Evolutionary conservation across 1,140 invertebrate genomes (phyloP).

Genomic region (Thaumetopoea pityocampa): DNA sequence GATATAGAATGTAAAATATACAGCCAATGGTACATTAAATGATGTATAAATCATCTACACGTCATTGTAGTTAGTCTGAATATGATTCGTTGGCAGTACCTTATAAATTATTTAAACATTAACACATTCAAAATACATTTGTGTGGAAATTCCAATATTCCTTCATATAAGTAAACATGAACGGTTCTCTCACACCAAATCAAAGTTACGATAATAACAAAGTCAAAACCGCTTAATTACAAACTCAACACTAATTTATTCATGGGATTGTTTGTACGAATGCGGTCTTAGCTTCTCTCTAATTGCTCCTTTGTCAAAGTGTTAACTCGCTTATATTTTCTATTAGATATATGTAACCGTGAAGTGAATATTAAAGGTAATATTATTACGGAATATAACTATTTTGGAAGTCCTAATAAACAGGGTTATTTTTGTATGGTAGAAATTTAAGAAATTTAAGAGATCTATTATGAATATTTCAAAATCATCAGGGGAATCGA

Average conservation of each 20-base stretch:
- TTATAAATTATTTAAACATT: too few relatives aligned
- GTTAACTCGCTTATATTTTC: conserved; percentile 10
- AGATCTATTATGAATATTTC: too few relatives aligned
- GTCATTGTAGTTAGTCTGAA: too few relatives aligned
- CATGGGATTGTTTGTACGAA: conserved; percentile 14
- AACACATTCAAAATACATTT: too few relatives aligned
- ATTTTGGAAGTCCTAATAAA: background rate
- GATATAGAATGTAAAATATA: too few relatives aligned
- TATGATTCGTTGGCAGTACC: too few relatives aligned
- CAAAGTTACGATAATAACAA: conserved; percentile 11
- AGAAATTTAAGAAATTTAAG: too few relatives aligned
- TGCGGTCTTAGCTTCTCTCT: conserved; percentile 11
- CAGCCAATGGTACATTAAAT: too few relatives aligned
- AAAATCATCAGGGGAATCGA: too few relatives aligned
- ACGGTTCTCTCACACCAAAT: background rate
- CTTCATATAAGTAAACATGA: background rate
- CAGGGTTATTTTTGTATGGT: background rate
- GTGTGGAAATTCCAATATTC: too few relatives aligned
- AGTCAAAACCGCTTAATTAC: conserved; percentile 10
- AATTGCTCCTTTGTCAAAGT: conserved; percentile 20
- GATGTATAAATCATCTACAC: too few relatives aligned
- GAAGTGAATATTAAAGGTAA: too few relatives aligned
- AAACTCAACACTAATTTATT: conserved; percentile 19
- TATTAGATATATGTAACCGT: conserved; percentile 1
- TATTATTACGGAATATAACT: background rate